Conservation (phyloP, 2,888 invertebrate genomes). For the Clitarchus hookeri region DNA sequence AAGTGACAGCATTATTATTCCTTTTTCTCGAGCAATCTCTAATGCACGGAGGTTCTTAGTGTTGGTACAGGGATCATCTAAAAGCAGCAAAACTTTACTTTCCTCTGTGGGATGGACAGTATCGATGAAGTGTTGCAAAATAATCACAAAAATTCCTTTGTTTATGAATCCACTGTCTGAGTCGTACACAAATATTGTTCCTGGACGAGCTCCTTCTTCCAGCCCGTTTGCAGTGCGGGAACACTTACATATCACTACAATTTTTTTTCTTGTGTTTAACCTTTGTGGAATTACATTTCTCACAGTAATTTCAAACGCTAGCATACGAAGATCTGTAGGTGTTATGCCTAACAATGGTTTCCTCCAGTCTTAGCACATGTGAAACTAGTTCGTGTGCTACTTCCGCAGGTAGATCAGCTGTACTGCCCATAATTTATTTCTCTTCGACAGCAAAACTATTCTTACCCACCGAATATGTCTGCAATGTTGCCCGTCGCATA, state of each 20-base stretch:
- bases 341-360: conserved; percentile 36
- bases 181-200: conserved; percentile 18
- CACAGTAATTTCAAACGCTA: conserved; percentile 40
- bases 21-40: too few relatives aligned
- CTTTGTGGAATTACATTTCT: conserved; percentile 34
- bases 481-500: conserved; percentile 15
- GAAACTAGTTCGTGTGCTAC: conserved; percentile 30
- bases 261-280: conserved; percentile 38
- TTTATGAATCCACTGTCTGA: conserved; percentile 52
- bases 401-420: conserved; percentile 25
- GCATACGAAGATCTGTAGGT: conserved; percentile 35
- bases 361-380: conserved; percentile 29
- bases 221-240: conserved; percentile 37
- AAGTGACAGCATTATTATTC: conserved; percentile 44
- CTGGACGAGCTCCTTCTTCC: conserved; percentile 12
- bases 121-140: conserved; percentile 48
- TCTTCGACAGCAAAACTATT: conserved; percentile 20
- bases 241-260: conserved; percentile 45
- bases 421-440: conserved; percentile 6
- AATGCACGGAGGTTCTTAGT: conserved; percentile 41
- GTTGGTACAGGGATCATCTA: conserved; percentile 44
- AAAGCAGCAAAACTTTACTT: conserved; percentile 44
- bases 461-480: conserved; percentile 1
- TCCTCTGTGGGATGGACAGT: conserved; percentile 42
- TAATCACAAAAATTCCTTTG: conserved; percentile 37